Evolutionary conservation across 2,888 invertebrate species (phyloP).

Genomic region (Tolmerus cingulatus): DNA sequence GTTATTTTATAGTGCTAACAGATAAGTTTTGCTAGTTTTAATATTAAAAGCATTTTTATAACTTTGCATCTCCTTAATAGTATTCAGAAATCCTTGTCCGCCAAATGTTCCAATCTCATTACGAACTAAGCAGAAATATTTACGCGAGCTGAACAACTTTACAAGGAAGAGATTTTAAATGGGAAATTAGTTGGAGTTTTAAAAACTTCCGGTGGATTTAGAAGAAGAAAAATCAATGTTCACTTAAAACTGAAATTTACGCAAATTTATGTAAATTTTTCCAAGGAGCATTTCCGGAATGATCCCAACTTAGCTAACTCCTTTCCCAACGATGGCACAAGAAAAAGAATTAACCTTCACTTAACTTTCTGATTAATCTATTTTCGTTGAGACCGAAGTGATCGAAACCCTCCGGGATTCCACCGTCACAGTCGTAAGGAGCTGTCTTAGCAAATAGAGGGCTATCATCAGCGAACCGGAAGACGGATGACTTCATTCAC

Average conservation of each 20-base stretch:
- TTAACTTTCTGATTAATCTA: neutral
- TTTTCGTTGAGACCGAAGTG: neutral
- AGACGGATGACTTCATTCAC: slow-evolving; percentile 19
- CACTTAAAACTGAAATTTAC: neutral
- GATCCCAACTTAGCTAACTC: neutral
- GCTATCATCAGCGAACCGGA: neutral
- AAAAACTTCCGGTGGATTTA: neutral
- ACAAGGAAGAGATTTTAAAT: neutral
- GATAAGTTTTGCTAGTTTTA: neutral
- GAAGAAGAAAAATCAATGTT: neutral
- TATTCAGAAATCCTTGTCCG: neutral
- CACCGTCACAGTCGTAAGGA: neutral
- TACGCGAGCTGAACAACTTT: neutral
- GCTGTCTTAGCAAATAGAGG: neutral
- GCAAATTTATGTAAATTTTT: neutral
- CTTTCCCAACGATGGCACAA: neutral
- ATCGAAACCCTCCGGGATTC: neutral
- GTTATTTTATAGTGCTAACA: no score
- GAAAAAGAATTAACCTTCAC: neutral
- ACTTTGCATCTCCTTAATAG: neutral
- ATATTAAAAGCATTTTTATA: neutral
- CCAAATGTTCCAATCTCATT: neutral
- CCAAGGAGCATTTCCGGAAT: neutral
- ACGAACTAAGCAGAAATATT: neutral
- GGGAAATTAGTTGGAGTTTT: neutral